These are phyloP conservation scores for Zaprionus ghesquierei DNA, from an alignment of 1,140 invertebrate genomes.

Conservation along the genomic window DNA sequence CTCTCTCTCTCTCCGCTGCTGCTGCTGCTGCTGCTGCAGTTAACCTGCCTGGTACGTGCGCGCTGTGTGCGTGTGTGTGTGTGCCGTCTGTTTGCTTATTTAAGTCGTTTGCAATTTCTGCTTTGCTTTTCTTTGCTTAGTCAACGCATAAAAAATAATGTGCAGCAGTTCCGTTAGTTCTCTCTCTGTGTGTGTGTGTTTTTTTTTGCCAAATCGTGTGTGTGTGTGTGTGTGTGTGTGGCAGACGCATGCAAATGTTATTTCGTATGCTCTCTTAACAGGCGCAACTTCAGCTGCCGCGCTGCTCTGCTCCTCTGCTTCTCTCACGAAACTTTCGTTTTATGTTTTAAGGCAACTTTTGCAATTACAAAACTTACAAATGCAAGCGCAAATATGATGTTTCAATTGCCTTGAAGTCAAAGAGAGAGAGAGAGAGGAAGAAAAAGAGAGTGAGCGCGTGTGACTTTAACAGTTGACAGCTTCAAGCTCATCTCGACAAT, in stretches of 20 bases:
- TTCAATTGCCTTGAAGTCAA: constrained; percentile 15
- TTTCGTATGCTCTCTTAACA: constrained; percentile 34
- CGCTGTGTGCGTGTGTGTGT: constrained; percentile 8
- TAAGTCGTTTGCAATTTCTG: constrained; percentile 78
- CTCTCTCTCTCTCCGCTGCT: neutral
- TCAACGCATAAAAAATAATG: constrained; percentile 76
- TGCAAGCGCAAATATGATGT: constrained; percentile 48
- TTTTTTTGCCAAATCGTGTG: neutral
- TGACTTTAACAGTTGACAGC: constrained; percentile 50
- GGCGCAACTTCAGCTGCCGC: neutral
- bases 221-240: constrained; percentile 13
- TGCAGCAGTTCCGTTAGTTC: constrained; percentile 23
- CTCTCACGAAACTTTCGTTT: constrained; percentile 44
- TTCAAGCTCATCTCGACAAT: constrained; percentile 41
- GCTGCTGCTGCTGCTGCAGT: constrained; percentile 12
- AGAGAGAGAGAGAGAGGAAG: neutral
- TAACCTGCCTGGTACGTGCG: constrained; percentile 23
- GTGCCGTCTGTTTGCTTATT: constrained; percentile 68
- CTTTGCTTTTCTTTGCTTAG: constrained; percentile 72
- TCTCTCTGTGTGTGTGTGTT: neutral
- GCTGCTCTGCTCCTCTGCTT: neutral
- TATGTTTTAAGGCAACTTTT: constrained; percentile 59
- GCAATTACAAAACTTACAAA: constrained; percentile 70
- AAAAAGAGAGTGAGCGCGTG: neutral
- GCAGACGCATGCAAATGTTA: constrained; percentile 42